Evolutionary conservation across 2,888 invertebrate genomes (phyloP), one percentile per base, ranked within the genome.

Genomic region (Sipunculus nudus): DNA sequence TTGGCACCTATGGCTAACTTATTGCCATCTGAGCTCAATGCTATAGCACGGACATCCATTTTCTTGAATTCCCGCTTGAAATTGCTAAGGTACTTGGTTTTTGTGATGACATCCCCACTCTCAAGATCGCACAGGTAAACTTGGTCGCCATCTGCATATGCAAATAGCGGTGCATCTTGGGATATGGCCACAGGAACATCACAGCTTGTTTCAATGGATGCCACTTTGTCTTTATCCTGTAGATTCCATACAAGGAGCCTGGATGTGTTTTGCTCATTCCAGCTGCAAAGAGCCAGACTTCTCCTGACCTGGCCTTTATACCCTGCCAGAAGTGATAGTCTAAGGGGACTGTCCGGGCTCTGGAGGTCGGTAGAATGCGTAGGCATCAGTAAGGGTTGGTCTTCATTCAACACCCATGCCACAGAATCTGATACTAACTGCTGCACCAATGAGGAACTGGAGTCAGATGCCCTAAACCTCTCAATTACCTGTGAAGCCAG

Each of bases 291-390:
- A n/a, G 59, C 31, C 39, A 49, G 41, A 5, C n/a, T n/a, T n/a
- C n/a, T n/a, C n/a, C n/a, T n/a, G n/a, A n/a, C n/a, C 6, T 54
- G 5, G 6, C 67, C 67, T 21, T 56, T 48, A 25, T 52, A 31
- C n/a, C 67, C 67, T 1, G 55, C 41, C 35, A 62, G 35, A 19
- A 54, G 28, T n/a, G 32, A 46, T 38, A 62, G 62, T 13, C 29
- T 50, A 2, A 66, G 53, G 4, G 65, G 60, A 26, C 62, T 62
- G 43, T 67, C 60, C 5, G 58, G 53, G n/a, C 48, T 16, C 1
- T 43, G 46, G 2, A 59, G 31, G 10, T 59, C 39, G 26, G 59
- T 40, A 2, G 43, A 38, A 38, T 65, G 55, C 1, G 58, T 59
- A 4, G 67, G 67, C 32, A 65, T 16, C 40, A 67, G 29, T 28